These are phyloP conservation scores for Rhabdomys dilectus DNA, from an alignment of 2,113 vertebrate species.

Conservation along the genomic window DNA sequence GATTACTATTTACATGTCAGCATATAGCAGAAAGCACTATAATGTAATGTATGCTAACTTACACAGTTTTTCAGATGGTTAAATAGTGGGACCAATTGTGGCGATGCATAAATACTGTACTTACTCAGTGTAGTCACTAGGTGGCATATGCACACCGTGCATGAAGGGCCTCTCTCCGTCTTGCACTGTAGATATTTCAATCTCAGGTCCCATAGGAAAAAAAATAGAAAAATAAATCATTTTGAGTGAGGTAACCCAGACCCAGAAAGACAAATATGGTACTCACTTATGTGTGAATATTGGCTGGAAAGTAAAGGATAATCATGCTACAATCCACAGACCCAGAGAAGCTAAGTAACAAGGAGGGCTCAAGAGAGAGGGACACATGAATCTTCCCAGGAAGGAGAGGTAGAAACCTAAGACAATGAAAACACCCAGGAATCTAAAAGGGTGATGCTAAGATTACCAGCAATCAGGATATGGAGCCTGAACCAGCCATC, in stretches of 20 bases:
- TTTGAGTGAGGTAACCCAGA: not conserved
- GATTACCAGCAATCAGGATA: not conserved
- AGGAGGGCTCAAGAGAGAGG: not conserved
- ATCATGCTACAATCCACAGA: not conserved
- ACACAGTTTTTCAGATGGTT: not conserved
- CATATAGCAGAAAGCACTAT: not conserved
- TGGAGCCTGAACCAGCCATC: not conserved
- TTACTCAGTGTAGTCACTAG: constrained; percentile 73
- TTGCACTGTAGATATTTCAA: not conserved
- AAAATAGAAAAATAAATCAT: not conserved
- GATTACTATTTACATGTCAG: constrained; percentile 6
- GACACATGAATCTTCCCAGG: not conserved
- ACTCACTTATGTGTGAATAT: not conserved
- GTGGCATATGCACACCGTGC: not conserved
- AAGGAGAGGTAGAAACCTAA: not conserved
- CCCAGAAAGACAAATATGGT: not conserved
- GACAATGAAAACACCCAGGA: not conserved
- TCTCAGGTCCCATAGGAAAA: constrained; percentile 59
- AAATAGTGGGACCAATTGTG: not conserved
- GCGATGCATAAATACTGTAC: constrained; percentile 53
- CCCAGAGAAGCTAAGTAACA: not conserved
- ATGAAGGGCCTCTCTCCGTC: not conserved
- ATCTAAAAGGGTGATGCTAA: not conserved
- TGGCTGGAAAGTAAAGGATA: not conserved
- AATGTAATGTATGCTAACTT: not conserved